Conservation (phyloP, 2,888 invertebrate genomes). For the Sisyra nigra region DNA sequence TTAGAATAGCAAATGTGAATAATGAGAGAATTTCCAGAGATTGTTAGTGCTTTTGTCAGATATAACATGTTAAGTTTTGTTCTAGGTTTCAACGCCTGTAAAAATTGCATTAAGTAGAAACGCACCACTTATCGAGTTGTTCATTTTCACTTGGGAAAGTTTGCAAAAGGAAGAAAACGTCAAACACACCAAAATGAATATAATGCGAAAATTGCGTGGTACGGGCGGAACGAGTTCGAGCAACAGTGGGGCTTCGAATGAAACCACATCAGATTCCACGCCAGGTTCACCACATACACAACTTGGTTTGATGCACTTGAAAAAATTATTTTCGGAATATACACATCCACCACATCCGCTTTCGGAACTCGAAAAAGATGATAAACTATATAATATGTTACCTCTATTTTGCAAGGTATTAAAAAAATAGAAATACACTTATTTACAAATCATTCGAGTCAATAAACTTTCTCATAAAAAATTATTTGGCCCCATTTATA, state of each 20-base stretch:
- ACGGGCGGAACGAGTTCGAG: slow-evolving; percentile 35
- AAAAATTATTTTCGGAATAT: slow-evolving; percentile 91
- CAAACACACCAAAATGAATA: slow-evolving; percentile 71
- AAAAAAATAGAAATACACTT: too few species aligned
- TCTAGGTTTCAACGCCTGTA: too few species aligned
- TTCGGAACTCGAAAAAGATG: slow-evolving; percentile 70
- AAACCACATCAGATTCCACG: slow-evolving; percentile 39
- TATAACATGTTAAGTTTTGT: too few species aligned
- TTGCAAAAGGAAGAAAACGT: not conserved
- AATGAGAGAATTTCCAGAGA: too few species aligned
- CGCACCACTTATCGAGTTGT: not conserved
- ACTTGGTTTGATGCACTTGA: slow-evolving; percentile 87
- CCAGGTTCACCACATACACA: slow-evolving; percentile 64
- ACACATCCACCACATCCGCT: slow-evolving; percentile 74
- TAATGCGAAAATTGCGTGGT: slow-evolving; percentile 79
- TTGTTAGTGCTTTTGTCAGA: too few species aligned
- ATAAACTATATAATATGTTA: slow-evolving; percentile 92
- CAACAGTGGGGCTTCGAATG: slow-evolving; percentile 30
- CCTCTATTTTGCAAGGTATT: slow-evolving; percentile 92
- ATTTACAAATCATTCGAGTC: too few species aligned
- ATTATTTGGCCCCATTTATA: not conserved
- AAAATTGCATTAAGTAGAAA: too few species aligned
- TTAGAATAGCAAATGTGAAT: too few species aligned
- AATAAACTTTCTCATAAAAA: too few species aligned
- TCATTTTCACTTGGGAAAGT: not conserved